Evolutionary conservation across 2,888 invertebrate genomes (phyloP), one percentile per base, ranked within the genome.

Genomic region (Endotricha flammealis): DNA sequence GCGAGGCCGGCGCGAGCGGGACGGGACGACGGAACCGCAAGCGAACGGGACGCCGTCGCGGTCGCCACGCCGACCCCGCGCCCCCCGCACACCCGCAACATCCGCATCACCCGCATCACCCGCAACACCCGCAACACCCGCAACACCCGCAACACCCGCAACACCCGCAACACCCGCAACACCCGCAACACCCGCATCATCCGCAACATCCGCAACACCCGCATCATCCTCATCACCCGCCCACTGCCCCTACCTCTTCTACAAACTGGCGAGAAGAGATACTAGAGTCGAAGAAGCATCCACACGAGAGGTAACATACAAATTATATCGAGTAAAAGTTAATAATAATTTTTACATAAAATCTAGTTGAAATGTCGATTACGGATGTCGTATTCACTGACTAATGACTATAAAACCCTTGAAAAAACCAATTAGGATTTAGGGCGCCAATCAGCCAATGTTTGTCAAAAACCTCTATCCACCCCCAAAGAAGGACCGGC

Each of bases 191-290:
- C 37, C 56, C 24, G 47, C 50, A 17, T 46, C 64, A 9, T 51
- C 57, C 29, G 47, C 63, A 51, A 10, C 46, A 37, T 13, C 36
- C 34, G 48, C 55, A 28, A 46, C 58, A 33, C 37, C 56, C 24
- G 47, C 50, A 17, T 46, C 64, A 9, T 51, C 57, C 29, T 46
- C 63, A n/a, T n/a, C n/a, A 56, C 22, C 48, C 44, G 10, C 51
- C 55, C 4, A 60, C 63, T 1, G 49, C 58, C 25, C 39, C 59
- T 11, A 61, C 68, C 2, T 61, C 74, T 1, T 63, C 74, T 4
- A 62, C 76, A 27, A 87, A 79, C 53, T 87, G 87, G 87, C 66
- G 87, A 9, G 87, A 86, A 25, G 87, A 87, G 53, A 87, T 87
- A 43, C 50, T 83, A 1, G 85, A 83, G 46, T 78, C 83, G 1